Evolutionary conservation across 2,797 vertebrate genomes (phyloP).

Genomic region (Sphaeramia orbicularis): DNA sequence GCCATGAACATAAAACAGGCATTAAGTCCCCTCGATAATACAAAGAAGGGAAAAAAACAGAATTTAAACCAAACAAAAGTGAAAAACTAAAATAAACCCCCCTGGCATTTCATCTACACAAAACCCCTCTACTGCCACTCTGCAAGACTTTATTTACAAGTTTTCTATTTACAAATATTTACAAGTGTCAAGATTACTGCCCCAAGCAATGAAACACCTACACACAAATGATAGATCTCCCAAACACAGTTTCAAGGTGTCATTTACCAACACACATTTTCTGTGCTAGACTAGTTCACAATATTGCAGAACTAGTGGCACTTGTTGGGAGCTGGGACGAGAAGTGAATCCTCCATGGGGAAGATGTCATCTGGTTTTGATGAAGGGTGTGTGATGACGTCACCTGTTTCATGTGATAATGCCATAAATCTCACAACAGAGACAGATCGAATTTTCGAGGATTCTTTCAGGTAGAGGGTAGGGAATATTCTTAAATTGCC

Average conservation of each 20-base stretch:
- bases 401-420: neutral
- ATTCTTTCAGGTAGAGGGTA: neutral
- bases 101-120: neutral
- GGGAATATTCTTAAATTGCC: neutral
- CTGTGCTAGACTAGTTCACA: slow-evolving; percentile 37
- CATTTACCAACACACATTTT: slow-evolving; percentile 39
- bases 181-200: slow-evolving; percentile 45
- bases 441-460: neutral
- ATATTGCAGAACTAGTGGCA: slow-evolving; percentile 29
- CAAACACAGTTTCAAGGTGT: slow-evolving; percentile 32
- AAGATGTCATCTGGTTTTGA: slow-evolving; percentile 38
- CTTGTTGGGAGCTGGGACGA: slow-evolving; percentile 14
- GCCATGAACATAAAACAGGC: neutral
- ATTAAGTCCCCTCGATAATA: neutral
- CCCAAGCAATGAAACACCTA: slow-evolving; percentile 22
- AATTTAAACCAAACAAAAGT: neutral
- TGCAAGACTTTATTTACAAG: slow-evolving; percentile 6
- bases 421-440: neutral
- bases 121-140: neutral
- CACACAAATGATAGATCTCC: slow-evolving; percentile 30
- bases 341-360: slow-evolving; percentile 39
- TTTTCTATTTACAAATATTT: slow-evolving; percentile 43
- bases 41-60: neutral
- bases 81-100: neutral
- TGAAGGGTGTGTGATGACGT: slow-evolving; percentile 21